A percentile compares a stretch with the other conserved stretches of the same genome.
These are phyloP conservation scores for Conger conger DNA, from an alignment of 2,113 vertebrate species.

Conservation along the genomic window DNA sequence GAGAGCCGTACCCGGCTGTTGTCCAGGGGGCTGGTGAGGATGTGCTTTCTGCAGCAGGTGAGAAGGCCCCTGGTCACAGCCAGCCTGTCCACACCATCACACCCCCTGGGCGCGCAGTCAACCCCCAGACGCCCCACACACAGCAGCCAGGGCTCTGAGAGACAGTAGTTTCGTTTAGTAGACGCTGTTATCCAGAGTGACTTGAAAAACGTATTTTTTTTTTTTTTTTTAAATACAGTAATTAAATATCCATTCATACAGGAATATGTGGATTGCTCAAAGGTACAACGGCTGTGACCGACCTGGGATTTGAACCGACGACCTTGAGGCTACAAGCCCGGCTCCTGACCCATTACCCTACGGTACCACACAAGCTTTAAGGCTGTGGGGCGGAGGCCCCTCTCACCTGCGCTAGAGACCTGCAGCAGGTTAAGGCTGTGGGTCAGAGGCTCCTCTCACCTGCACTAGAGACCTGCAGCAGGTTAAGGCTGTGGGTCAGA, in stretches of 20 bases:
- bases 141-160: conserved; percentile 61
- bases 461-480: conserved; percentile 60
- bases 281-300: no score
- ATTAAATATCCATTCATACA: no score
- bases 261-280: no score
- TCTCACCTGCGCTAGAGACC: conserved; percentile 50
- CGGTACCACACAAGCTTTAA: not conserved
- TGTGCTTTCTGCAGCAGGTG: conserved; percentile 70
- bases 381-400: not conserved
- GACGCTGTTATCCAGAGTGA: no score
- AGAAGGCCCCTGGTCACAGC: conserved; percentile 75
- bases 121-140: conserved; percentile 70
- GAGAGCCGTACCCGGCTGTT: conserved; percentile 46
- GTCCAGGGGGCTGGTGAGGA: conserved; percentile 57
- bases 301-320: no score
- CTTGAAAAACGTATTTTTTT: no score
- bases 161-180: not conserved
- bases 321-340: no score
- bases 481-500: no score
- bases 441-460: no score
- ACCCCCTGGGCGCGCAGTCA: conserved; percentile 27
- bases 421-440: no score
- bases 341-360: not conserved
- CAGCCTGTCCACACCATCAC: conserved; percentile 66
- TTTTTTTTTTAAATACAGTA: no score